Evolutionary conservation across 1,140 invertebrate genomes (phyloP), one percentile per base, ranked within the genome.

Genomic region (Philotrypesis tridentata): DNA sequence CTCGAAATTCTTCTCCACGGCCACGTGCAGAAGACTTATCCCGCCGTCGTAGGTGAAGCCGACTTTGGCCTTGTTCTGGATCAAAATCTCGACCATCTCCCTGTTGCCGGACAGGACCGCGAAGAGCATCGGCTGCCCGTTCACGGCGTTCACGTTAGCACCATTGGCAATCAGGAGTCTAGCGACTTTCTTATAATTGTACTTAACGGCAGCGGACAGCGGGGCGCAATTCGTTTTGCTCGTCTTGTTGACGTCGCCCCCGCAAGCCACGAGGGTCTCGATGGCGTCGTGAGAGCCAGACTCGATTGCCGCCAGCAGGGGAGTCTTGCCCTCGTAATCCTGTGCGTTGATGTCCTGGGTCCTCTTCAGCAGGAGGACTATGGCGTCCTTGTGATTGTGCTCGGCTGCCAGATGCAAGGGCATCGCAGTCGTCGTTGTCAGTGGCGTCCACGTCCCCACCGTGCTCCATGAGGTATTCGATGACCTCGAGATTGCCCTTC

Each of bases 141-240:
- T 65, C 2, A 37, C 33, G 2, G 55, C 61, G 33, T 76, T n/a
- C 21, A 76, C 74, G 9, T 76, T n/a, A 11, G 61, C 74, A 2
- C 74, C 74, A 14, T 55, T 76, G 8, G 17, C 17, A 29, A 76
- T 65, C 37, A 87, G 61, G 48, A 84, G 63, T n/a, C 71, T 40
- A 7, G 80, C 78, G 55, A 84, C 80, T 48, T 78, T 68, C 33
- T 74, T 40, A 48, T 83, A 67, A 12, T 83, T 81, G 33, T 60
- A 61, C 23, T 70, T 12, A 9, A 80, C 82, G 43, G 86, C 86
- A 17, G 21, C 7, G 67, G 21, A n/a, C 14, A 70, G 14, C 0
- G 67, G 67, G n/a, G 40, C 40, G 17, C n/a, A 43, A 23, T 48
- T n/a, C 12, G 11, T 25, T 7, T 25, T 43, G 37, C 31, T 37